A percentile compares a stretch with the other conserved stretches of the same genome.
Conservation (phyloP, 2,888 invertebrate species). For the Synergus itoensis region DNA sequence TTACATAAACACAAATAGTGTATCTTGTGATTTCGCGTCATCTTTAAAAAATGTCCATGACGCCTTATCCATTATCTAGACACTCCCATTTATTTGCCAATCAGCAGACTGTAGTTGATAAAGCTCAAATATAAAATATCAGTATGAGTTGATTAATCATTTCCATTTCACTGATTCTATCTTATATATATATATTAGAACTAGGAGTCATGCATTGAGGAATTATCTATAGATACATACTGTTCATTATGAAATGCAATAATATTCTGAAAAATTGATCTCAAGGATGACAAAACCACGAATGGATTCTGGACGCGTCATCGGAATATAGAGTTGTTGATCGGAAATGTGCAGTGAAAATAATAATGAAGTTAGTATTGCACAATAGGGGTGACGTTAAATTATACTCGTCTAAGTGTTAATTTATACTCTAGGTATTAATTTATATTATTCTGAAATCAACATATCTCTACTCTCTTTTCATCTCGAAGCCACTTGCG, state of each 20-base stretch:
- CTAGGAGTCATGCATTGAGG: not conserved
- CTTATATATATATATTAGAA: not conserved
- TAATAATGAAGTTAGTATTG: not conserved
- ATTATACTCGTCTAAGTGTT: not conserved
- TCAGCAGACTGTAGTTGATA: not conserved
- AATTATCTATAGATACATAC: not conserved
- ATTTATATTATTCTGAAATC: not conserved
- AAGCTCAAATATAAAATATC: conserved; percentile 12
- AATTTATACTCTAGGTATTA: not conserved
- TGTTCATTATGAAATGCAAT: conserved; percentile 18
- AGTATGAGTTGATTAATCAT: conserved; percentile 28
- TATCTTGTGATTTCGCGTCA: conserved; percentile 10
- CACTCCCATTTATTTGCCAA: conserved; percentile 37
- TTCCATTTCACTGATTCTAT: conserved; percentile 35
- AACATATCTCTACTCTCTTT: not conserved
- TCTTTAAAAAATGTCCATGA: conserved; percentile 9
- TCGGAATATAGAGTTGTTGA: not conserved
- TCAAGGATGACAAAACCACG: not conserved
- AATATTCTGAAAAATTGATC: conserved; percentile 10
- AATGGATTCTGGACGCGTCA: not conserved
- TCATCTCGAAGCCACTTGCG: not conserved
- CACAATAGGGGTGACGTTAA: not conserved
- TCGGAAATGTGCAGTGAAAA: not conserved
- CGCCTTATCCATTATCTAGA: conserved; percentile 21
- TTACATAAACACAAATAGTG: not conserved